phyloP scores from a whole-genome alignment of 2,888 invertebrate species.

The Lasioglossum calceatum region DNA sequence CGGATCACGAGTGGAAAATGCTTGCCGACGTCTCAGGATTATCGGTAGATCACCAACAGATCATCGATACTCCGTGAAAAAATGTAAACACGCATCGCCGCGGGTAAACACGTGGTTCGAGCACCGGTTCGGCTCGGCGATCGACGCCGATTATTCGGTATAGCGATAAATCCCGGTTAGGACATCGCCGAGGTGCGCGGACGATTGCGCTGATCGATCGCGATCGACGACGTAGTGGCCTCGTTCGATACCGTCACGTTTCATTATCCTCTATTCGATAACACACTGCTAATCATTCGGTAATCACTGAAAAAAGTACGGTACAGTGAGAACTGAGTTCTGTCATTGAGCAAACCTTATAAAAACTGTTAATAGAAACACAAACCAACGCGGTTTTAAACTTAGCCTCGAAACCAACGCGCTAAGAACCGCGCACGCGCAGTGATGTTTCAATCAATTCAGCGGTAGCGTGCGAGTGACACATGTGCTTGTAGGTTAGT shows the following conservation, averaged over 20 bases:
- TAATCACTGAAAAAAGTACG: neutral
- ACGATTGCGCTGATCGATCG: constrained; percentile 33
- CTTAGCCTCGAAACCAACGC: constrained; percentile 47
- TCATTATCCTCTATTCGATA: neutral
- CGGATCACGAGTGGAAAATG: constrained; percentile 47
- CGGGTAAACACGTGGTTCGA: constrained; percentile 53
- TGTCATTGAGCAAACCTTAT: neutral
- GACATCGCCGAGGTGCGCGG: neutral
- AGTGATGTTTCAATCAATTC: neutral
- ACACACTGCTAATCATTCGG: neutral
- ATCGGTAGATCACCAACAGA: constrained; percentile 45
- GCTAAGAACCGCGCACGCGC: constrained; percentile 54
- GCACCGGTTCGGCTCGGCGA: constrained; percentile 4
- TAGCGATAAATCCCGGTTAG: constrained; percentile 16
- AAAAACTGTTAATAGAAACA: neutral
- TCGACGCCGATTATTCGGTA: neutral
- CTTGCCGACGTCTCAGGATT: constrained; percentile 34
- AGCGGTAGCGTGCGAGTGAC: constrained; percentile 27
- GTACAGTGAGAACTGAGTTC: neutral
- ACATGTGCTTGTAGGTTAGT: constrained; percentile 61
- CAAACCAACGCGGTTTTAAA: neutral
- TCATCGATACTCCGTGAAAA: constrained; percentile 62
- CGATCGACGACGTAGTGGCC: neutral
- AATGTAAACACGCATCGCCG: constrained; percentile 76
- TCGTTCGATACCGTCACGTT: neutral